Conservation (phyloP, 2,113 vertebrate species). For the Fulmarus glacialis region DNA sequence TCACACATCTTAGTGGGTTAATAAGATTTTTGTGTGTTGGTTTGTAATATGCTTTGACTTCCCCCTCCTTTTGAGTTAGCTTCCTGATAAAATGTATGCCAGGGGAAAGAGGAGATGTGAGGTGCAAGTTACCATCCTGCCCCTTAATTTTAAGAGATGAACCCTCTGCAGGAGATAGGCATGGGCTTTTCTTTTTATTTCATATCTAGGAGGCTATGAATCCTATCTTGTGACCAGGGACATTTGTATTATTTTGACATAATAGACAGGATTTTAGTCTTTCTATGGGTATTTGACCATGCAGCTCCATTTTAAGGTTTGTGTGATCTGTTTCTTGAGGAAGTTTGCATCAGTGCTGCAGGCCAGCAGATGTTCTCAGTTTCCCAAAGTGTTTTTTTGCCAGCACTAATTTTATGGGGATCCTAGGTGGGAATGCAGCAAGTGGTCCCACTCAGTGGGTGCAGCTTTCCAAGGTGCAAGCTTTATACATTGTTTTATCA, state of each 20-base stretch:
- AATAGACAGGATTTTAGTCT: background rate
- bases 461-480: background rate
- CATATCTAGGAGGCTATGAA: background rate
- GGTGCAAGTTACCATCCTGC: background rate
- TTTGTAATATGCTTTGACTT: slow-evolving; percentile 16
- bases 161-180: background rate
- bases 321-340: background rate
- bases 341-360: background rate
- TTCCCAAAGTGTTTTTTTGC: background rate
- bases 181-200: background rate
- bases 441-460: background rate
- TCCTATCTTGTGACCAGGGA: background rate
- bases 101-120: background rate
- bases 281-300: background rate
- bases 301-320: background rate
- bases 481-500: background rate
- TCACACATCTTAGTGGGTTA: background rate
- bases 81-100: background rate
- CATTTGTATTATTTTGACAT: background rate
- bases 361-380: background rate
- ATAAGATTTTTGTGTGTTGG: background rate
- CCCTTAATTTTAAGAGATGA: background rate
- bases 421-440: background rate
- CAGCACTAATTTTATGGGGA: background rate
- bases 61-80: background rate